Conservation (phyloP, 2,888 invertebrate genomes). For the Chloroclysta siterata region DNA sequence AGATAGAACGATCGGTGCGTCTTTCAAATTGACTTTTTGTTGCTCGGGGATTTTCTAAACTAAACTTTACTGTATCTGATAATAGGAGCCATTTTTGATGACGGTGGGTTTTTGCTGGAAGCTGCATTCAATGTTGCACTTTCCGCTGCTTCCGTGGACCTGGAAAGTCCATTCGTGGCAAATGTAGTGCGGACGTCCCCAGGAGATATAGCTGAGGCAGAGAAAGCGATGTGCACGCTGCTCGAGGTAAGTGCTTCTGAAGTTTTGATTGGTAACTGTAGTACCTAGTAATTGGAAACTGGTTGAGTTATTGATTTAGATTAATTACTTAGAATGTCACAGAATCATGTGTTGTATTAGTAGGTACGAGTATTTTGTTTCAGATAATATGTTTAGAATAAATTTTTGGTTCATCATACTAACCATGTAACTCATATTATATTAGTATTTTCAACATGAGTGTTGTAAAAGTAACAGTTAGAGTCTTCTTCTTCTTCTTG, state of each 20-base stretch:
- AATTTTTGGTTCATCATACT: too few relatives aligned
- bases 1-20: constrained; percentile 39
- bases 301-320: constrained; percentile 8
- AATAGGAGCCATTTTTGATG: constrained; percentile 86
- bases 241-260: constrained; percentile 68
- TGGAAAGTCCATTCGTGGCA: constrained; percentile 68
- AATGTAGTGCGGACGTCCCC: constrained; percentile 71
- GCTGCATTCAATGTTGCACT: constrained; percentile 85
- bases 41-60: not conserved
- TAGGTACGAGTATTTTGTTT: too few relatives aligned
- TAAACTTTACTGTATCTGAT: constrained; percentile 12
- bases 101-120: constrained; percentile 80
- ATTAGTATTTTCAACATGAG: too few relatives aligned
- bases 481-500: too few relatives aligned
- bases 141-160: constrained; percentile 72
- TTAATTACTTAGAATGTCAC: not conserved
- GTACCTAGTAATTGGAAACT: constrained; percentile 5
- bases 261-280: constrained; percentile 18
- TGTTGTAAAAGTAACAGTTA: too few relatives aligned
- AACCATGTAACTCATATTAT: too few relatives aligned
- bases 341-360: not conserved
- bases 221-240: constrained; percentile 81
- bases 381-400: too few relatives aligned
- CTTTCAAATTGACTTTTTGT: not conserved
- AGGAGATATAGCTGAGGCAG: constrained; percentile 83